Evolutionary conservation across 2,113 vertebrate genomes (phyloP), one percentile per base, ranked within the genome.

Genomic region (Pitta sordida): DNA sequence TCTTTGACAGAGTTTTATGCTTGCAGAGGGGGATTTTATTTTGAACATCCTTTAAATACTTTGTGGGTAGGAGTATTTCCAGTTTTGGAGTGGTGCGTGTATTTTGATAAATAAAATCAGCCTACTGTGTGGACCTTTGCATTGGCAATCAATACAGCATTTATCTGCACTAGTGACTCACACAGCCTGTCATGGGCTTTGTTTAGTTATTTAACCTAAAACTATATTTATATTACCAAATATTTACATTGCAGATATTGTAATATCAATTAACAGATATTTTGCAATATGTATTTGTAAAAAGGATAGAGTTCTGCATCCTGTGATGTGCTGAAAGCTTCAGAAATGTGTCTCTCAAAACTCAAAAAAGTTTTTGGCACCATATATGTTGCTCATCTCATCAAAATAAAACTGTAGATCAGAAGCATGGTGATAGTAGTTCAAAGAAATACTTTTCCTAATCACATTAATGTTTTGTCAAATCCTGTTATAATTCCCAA

Each of bases 11-110:
- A 70, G 86, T 64, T 96, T 87, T 77, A 62, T 43, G 51, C 52
- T 87, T 94, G 87, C 84, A 90, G 94, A 95, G 83, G 78, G 89
- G 87, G 87, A 75, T 90, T 92, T 93, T 96, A 96, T 94, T 94
- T 92, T 96, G 78, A 92, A 92, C 78, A 89, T 79, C 86, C 91
- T 94, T 94, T 96, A 94, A 96, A 96, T 95, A 95, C 71, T 74
- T 56, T 55, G 20, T 23, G 84, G 93, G 93, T 95, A 92, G 95
- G 86, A 94, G 87, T 91, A 90, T 88, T 80, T 79, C 84, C 75
- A 90, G 82, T 95, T 96, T 95, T 88, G 92, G 94, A 82, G 59
- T 3, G 14, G 46, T 83, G n/a, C 52, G 14, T 86, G 85, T 88
- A 88, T 89, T 67, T 87, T 89, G 91, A 91, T 96, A 95, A 94